Evolutionary conservation across 2,888 invertebrate genomes (phyloP), one percentile per base, ranked within the genome.

Genomic region (Rhingia campestris): DNA sequence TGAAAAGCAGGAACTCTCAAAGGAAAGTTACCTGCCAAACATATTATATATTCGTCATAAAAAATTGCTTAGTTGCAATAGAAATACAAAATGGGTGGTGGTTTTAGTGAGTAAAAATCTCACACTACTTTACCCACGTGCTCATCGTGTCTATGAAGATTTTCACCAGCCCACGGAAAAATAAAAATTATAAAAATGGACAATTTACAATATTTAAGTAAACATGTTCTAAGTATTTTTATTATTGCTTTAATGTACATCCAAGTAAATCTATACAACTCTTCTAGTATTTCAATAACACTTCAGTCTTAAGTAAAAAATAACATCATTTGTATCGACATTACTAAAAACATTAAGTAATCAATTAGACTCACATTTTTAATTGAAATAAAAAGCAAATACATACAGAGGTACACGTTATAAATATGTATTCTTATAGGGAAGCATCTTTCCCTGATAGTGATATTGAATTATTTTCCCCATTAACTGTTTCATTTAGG

Each of bases 301-400:
- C 61, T 79, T 81, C 76, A 81, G 81, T 81, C 81, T 75, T 81
- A 79, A 79, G 73, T 73, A 66, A 59, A 81, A 73, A 70, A 64
- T 70, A 75, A 69, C 53, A 56, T 47, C 56, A 39, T 58, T 37
- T 58, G 10, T 35, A 59, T 35, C 56, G 43, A 22, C 14, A 75
- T 75, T 61, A 63, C 51, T 41, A 75, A 69, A 69, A 67, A 54
- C 39, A 39, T 39, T 41, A 1, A 51, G 12, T 49, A 53, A 72
- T 41, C 33, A 5, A 51, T 9, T 72, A 49, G 41, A 80, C 73
- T 49, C 33, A 61, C 51, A 66, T 22, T 45, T 69, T 53, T 35
- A 53, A 6, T 45, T 51, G 12, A 33, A 54, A 54, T 76, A 9
- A 54, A 76, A 53, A 76, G 14, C 53, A 63, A 63, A 63, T 54